Conservation (phyloP, 2,797 vertebrate species). For the Ptychadena robeensis region DNA sequence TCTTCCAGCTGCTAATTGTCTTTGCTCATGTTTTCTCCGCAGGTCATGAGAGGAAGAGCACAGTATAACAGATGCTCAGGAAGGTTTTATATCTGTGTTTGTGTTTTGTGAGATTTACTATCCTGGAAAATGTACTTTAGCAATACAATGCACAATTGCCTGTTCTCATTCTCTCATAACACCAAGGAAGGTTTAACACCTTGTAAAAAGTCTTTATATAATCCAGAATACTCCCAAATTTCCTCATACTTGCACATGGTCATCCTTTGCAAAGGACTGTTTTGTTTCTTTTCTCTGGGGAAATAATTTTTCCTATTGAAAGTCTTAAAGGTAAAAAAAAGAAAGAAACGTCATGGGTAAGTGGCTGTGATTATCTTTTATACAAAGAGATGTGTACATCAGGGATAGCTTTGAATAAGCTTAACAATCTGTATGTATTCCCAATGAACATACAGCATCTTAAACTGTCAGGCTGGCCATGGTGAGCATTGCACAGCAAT, state of each 20-base stretch:
- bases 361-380: constrained; percentile 17
- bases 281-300: constrained; percentile 28
- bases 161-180: constrained; percentile 21
- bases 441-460: not conserved
- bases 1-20: constrained; percentile 37
- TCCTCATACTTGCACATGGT: constrained; percentile 5
- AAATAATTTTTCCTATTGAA: constrained; percentile 46
- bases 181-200: constrained; percentile 33
- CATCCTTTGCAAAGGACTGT: constrained; percentile 21
- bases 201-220: constrained; percentile 47
- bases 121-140: not conserved
- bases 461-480: constrained; percentile 23
- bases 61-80: constrained; percentile 33
- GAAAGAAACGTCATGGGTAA: constrained; percentile 22
- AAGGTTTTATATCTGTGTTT: constrained; percentile 15
- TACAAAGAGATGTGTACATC: not conserved
- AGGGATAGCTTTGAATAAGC: not conserved
- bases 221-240: constrained; percentile 28
- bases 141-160: constrained; percentile 28
- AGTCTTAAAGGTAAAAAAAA: not conserved
- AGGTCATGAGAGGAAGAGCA: constrained; percentile 39
- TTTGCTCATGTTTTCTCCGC: constrained; percentile 19
- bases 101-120: constrained; percentile 9
- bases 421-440: constrained; percentile 3
- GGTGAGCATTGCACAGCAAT: not conserved